Conservation (phyloP, 2,113 vertebrate genomes). For the Verasper variegatus region DNA sequence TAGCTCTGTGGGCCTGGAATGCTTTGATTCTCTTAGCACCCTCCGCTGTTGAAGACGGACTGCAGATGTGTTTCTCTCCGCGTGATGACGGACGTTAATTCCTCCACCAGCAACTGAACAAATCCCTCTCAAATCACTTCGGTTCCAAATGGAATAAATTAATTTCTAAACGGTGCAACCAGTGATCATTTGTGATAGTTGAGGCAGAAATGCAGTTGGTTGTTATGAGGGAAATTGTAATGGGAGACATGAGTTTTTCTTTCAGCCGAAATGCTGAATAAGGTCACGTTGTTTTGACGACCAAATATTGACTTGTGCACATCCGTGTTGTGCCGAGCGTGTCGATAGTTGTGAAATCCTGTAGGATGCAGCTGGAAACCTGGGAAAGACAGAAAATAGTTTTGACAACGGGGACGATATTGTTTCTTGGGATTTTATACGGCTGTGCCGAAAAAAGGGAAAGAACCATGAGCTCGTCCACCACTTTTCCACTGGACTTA, state of each 20-base stretch:
- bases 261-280: constrained; percentile 40
- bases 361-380: constrained; percentile 60
- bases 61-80: constrained; percentile 58
- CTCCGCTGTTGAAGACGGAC: constrained; percentile 50
- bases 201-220: not conserved
- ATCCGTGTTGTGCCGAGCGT: constrained; percentile 34
- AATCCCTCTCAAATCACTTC: constrained; percentile 16
- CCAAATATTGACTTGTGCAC: constrained; percentile 46
- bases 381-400: constrained; percentile 24
- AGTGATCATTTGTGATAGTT: not conserved
- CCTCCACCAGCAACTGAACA: constrained; percentile 30
- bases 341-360: constrained; percentile 40
- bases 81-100: constrained; percentile 44
- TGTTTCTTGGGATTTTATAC: constrained; percentile 59
- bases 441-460: constrained; percentile 50
- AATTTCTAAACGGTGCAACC: not conserved
- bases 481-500: constrained; percentile 69
- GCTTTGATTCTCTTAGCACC: constrained; percentile 73
- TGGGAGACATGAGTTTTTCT: constrained; percentile 17
- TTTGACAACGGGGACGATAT: constrained; percentile 27
- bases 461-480: constrained; percentile 62
- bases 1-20: constrained; percentile 62
- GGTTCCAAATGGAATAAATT: constrained; percentile 8
- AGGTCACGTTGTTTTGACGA: constrained; percentile 54
- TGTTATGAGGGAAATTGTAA: constrained; percentile 29